Conservation (phyloP, 2,888 invertebrate genomes). For the Poecilobothrus nobilitatus region DNA sequence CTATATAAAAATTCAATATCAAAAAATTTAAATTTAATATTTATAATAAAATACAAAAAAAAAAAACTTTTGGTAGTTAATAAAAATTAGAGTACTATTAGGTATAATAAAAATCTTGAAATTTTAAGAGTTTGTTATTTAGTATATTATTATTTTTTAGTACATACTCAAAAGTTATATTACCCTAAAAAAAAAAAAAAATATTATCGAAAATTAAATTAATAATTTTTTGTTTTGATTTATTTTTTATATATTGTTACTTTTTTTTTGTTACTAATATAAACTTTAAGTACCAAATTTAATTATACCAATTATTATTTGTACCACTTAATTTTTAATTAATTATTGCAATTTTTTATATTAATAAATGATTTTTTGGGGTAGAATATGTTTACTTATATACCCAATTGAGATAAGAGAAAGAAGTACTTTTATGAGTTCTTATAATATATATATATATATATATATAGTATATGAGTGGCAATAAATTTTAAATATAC, state of each 20-base stretch:
- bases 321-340: neutral
- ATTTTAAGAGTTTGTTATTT: neutral
- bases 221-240: neutral
- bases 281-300: neutral
- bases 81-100: neutral
- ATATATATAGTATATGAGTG: neutral
- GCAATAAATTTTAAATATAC: neutral
- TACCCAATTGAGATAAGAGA: neutral
- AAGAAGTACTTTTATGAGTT: neutral
- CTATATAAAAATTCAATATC: too few relatives aligned
- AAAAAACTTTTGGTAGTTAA: neutral
- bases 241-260: too few relatives aligned
- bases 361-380: neutral
- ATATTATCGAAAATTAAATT: neutral
- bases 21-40: too few relatives aligned
- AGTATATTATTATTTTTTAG: too few relatives aligned
- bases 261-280: neutral
- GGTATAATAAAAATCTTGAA: neutral
- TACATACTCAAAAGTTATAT: neutral
- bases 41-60: too few relatives aligned
- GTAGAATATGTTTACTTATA: neutral
- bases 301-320: neutral
- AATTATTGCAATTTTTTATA: slow-evolving; percentile 2
- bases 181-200: neutral
- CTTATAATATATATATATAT: too few relatives aligned